phyloP scores from a whole-genome alignment of 2,888 invertebrate species.

The Barypeithes pellucidus region DNA sequence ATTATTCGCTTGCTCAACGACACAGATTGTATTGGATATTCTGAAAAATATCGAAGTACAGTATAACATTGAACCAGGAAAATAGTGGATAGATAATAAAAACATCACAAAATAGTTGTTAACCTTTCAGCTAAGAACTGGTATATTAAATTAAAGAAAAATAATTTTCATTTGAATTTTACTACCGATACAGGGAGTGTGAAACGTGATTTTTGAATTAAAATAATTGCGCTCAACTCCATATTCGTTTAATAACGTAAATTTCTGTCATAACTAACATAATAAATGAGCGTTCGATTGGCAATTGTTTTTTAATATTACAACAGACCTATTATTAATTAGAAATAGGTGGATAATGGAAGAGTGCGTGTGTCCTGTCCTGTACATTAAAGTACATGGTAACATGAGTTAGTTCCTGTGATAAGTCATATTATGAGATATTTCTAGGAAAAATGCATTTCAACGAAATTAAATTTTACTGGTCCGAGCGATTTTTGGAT shows the following conservation, averaged over 20 bases:
- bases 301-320: not conserved
- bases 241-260: constrained; percentile 35
- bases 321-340: too few species aligned
- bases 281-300: constrained; percentile 34
- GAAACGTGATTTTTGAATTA: constrained; percentile 49
- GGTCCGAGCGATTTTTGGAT: too few species aligned
- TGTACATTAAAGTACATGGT: too few species aligned
- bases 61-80: not conserved
- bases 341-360: too few species aligned
- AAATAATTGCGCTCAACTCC: constrained; percentile 32
- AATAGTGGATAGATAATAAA: not conserved
- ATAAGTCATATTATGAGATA: too few species aligned
- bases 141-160: constrained; percentile 24
- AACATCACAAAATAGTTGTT: constrained; percentile 23
- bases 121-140: constrained; percentile 18
- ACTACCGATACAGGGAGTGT: constrained; percentile 36
- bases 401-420: too few species aligned
- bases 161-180: constrained; percentile 33
- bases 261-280: constrained; percentile 19
- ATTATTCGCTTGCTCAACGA: too few species aligned
- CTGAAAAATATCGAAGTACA: too few species aligned
- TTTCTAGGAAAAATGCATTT: too few species aligned
- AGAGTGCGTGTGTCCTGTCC: too few species aligned
- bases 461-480: too few species aligned
- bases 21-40: too few species aligned